Evolutionary conservation across 2,797 vertebrate genomes (phyloP), one percentile per base, ranked within the genome.

Genomic region (Esox lucius): DNA sequence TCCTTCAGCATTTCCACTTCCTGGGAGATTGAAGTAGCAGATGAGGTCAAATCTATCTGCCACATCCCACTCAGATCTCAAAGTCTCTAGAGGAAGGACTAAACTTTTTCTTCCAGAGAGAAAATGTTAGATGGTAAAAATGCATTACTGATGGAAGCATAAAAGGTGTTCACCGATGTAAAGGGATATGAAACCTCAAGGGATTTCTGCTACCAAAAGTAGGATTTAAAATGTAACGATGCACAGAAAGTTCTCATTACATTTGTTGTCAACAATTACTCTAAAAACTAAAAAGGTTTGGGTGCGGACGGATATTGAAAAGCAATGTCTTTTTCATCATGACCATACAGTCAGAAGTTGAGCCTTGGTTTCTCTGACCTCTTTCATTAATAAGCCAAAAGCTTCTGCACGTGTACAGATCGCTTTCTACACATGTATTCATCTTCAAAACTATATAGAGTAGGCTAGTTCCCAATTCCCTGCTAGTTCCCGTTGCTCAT

Each of bases 191-290:
- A 31, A 72, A 78, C 80, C 70, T 81, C 59, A 62, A 51, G 72
- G 64, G 28, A 49, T 19, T 39, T 62, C 28, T 28, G 42, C 17
- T 31, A 68, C 26, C 24, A 51, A 70, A 11, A 31, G 17, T 51
- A 28, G 28, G 4, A 42, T 9, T 17, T 11, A 70, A 26, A 19
- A 13, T 13, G 39, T 39, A 24, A 9, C n/a, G 28, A 78, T 73
- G 76, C 78, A 84, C 75, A 68, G 81, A 85, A 80, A 84, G 77
- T 76, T 75, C 78, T 85, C 83, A 88, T 81, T 3, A 12, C 2
- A 24, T 61, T 61, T 61, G 22, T 61, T 61, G 11, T 61, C 56
- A 61, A 61, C 56, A 61, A 61, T 56, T 56, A 56, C 53, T 56
- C 19, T n/a, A 22, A 56, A 56, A 56, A 19, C 6, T 17, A 53